Evolutionary conservation across 2,113 vertebrate species (phyloP), one percentile per base, ranked within the genome.

Genomic region (Epinephelus cyanopodus): DNA sequence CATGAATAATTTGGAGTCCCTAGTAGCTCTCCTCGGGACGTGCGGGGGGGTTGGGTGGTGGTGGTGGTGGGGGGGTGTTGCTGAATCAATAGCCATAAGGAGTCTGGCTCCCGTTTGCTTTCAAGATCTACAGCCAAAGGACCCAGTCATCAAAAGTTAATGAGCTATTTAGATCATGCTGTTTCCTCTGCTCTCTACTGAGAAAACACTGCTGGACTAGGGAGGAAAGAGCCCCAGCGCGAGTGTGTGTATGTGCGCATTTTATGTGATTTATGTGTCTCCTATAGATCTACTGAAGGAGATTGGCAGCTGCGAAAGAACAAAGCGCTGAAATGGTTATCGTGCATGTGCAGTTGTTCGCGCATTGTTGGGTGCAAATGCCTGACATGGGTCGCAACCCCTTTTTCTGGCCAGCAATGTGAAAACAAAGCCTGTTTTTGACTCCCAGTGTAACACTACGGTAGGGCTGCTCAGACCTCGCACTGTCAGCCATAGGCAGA

Each of bases 81-180:
- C 81, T 79, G 84, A 92, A 94, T 94, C 93, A 94, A 94, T 94
- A 94, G 91, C 92, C 92, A 93, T 92, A 92, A 94, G 93, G 88
- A 91, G 87, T 84, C 92, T 91, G 91, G 87, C 88, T 90, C 93
- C 91, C 88, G 29, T 92, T 92, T 87, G 89, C 92, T 92, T 92
- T 94, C 90, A 92, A 94, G 92, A 94, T 92, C 89, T 92, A 94
- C 92, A 91, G 91, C 92, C 93, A 89, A 90, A 92, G 91, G 93
- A 92, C 74, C 87, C 84, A 89, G 88, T 93, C 94, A 95, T 93
- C 92, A 94, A 94, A 95, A 91, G 90, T 93, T 93, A 94, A 94
- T 94, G 94, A 95, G 94, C 92, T 93, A 92, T 95, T 94, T 93
- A 92, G 92, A 92, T 90, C 90, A 90, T 74, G 92, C 92, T 91